Percentiles rank a stretch among this genome's conserved stretches.
Evolutionary conservation across 2,113 vertebrate species (phyloP).

Genomic region (Synchiropus splendidus): DNA sequence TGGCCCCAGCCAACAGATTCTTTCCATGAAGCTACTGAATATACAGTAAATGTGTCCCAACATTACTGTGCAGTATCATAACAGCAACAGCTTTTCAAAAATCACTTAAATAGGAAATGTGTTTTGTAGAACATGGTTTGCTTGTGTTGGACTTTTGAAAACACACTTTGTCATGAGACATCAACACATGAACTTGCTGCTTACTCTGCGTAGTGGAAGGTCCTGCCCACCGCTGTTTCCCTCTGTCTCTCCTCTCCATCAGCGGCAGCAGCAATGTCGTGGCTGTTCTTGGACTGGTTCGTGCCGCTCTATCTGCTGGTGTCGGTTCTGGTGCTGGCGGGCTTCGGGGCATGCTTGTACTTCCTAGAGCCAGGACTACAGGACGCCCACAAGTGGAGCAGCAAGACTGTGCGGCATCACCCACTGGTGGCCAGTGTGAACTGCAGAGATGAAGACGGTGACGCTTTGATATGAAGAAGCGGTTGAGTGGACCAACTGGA

Average conservation of each 20-base stretch:
- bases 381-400: conserved; percentile 92
- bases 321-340: conserved; percentile 86
- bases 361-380: conserved; percentile 92
- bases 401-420: conserved; percentile 71
- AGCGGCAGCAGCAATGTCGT: conserved; percentile 71
- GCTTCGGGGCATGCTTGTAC: conserved; percentile 93
- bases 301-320: conserved; percentile 90
- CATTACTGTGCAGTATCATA: no score
- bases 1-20: no score
- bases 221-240: background rate
- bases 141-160: conserved; percentile 90
- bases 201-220: no score
- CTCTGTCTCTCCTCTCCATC: background rate
- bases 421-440: conserved; percentile 79
- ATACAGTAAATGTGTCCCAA: no score
- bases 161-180: conserved; percentile 72
- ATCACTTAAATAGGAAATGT: no score
- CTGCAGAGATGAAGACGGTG: conserved; percentile 66
- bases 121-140: conserved; percentile 87
- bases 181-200: no score
- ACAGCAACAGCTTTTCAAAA: no score
- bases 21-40: no score
- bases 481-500: conserved; percentile 1
- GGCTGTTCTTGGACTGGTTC: conserved; percentile 94
- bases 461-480: conserved; percentile 64